Evolutionary conservation across 2,888 invertebrate genomes (phyloP).

Genomic region (Callosobruchus maculatus): DNA sequence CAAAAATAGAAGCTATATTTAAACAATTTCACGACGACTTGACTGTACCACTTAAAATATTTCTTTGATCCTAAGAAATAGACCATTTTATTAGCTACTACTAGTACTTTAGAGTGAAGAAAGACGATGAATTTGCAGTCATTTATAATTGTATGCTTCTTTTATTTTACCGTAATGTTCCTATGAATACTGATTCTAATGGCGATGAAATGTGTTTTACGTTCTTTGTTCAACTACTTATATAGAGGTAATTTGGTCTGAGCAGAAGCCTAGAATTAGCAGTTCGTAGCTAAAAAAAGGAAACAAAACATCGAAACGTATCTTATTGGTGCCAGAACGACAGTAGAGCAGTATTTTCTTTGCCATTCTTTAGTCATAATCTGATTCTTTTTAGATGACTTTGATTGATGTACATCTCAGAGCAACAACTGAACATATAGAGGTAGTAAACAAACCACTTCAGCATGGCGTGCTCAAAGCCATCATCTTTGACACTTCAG

Average conservation of each 20-base stretch:
- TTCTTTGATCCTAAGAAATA: background rate
- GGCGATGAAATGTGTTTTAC: conserved; percentile 30
- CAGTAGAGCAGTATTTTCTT: too few species aligned
- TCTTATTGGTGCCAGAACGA: too few species aligned
- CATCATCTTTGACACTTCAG: too few species aligned
- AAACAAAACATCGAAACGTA: background rate
- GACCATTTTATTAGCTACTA: background rate
- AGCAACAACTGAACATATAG: too few species aligned
- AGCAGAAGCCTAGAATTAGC: too few species aligned
- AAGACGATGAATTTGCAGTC: background rate
- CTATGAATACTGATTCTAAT: conserved; percentile 25
- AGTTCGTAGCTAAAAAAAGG: too few species aligned
- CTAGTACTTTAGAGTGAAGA: background rate
- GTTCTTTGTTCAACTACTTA: conserved; percentile 26
- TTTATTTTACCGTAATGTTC: background rate
- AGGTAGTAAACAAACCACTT: too few species aligned
- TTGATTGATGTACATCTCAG: too few species aligned
- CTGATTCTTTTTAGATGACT: too few species aligned
- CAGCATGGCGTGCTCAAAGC: too few species aligned
- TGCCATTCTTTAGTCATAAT: too few species aligned
- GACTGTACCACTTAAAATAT: background rate
- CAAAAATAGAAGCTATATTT: background rate
- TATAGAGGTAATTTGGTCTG: background rate
- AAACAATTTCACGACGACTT: background rate
- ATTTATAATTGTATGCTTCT: background rate